Conservation (phyloP, 2,113 vertebrate species). For the Hippopotamus amphibius region DNA sequence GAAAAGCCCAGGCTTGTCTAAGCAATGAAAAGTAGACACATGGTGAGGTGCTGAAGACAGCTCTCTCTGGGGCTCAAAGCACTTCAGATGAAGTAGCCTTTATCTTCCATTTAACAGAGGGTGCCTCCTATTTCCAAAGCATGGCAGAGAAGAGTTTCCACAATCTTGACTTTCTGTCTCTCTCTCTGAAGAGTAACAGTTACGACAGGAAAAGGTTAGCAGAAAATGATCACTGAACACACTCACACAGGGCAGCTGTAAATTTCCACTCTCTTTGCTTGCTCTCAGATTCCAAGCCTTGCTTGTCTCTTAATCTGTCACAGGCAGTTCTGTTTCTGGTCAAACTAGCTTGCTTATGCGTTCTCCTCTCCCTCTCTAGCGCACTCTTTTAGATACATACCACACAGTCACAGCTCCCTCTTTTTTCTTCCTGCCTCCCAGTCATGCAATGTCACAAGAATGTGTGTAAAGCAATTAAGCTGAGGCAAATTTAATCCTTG, state of each 20-base stretch:
- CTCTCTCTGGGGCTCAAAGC: slow-evolving; percentile 77
- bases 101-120: slow-evolving; percentile 75
- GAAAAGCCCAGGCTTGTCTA: slow-evolving; percentile 78
- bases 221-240: slow-evolving; percentile 79
- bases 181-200: slow-evolving; percentile 68
- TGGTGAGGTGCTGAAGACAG: slow-evolving; percentile 87
- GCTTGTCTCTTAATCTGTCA: slow-evolving; percentile 82
- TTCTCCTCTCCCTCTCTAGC: slow-evolving; percentile 69
- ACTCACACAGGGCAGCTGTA: slow-evolving; percentile 84
- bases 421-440: slow-evolving; percentile 66
- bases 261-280: slow-evolving; percentile 89
- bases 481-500: slow-evolving; percentile 79
- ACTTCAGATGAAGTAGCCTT: slow-evolving; percentile 43
- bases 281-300: slow-evolving; percentile 78
- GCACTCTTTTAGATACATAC: slow-evolving; percentile 65
- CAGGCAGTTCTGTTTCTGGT: slow-evolving; percentile 85
- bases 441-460: slow-evolving; percentile 88
- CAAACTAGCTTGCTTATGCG: slow-evolving; percentile 81
- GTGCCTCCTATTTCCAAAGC: slow-evolving; percentile 6
- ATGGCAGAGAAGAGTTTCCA: slow-evolving; percentile 63
- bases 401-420: slow-evolving; percentile 52
- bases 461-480: slow-evolving; percentile 84
- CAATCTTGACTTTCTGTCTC: slow-evolving; percentile 67
- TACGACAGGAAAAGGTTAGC: slow-evolving; percentile 81
- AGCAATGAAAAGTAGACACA: slow-evolving; percentile 77